Evolutionary conservation across 2,113 vertebrate species (phyloP).

Genomic region (Perca flavescens): DNA sequence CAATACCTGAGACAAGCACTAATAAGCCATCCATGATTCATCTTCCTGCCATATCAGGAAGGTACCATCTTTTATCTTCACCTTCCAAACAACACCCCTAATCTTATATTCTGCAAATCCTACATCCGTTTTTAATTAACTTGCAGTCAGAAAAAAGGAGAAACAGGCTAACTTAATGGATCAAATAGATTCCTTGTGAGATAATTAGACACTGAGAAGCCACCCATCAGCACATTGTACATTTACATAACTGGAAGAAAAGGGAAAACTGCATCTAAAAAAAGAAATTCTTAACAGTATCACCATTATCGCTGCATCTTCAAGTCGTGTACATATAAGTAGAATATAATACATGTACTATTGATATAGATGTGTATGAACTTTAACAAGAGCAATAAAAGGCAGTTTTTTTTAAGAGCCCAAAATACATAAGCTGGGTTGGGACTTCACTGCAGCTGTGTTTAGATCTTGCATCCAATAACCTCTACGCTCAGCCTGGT

Average conservation of each 20-base stretch:
- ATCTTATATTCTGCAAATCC: slow-evolving; percentile 83
- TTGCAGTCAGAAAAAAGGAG: slow-evolving; percentile 79
- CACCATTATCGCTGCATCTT: slow-evolving; percentile 39
- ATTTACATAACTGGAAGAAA: slow-evolving; percentile 79
- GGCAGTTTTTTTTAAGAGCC: slow-evolving; percentile 63
- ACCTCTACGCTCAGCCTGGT: slow-evolving; percentile 75
- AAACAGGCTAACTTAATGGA: slow-evolving; percentile 83
- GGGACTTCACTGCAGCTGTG: slow-evolving; percentile 80
- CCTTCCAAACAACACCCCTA: slow-evolving; percentile 85
- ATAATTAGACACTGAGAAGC: slow-evolving; percentile 84
- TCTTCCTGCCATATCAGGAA: slow-evolving; percentile 86
- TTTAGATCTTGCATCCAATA: slow-evolving; percentile 83
- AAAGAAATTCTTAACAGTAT: slow-evolving; percentile 49
- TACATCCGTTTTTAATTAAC: slow-evolving; percentile 87
- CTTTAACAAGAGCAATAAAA: slow-evolving; percentile 58
- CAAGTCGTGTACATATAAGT: slow-evolving; percentile 35
- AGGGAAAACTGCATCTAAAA: slow-evolving; percentile 47
- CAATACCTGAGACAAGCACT: slow-evolving; percentile 85
- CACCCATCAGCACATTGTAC: slow-evolving; percentile 78
- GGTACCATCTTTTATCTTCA: slow-evolving; percentile 87
- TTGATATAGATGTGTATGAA: slow-evolving; percentile 51
- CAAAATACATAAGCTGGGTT: slow-evolving; percentile 75
- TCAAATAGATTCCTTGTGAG: slow-evolving; percentile 83
- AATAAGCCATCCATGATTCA: slow-evolving; percentile 84
- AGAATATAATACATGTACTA: slow-evolving; percentile 41